Conservation (phyloP, 2,888 invertebrate species). For the Drosophila eohydei region DNA sequence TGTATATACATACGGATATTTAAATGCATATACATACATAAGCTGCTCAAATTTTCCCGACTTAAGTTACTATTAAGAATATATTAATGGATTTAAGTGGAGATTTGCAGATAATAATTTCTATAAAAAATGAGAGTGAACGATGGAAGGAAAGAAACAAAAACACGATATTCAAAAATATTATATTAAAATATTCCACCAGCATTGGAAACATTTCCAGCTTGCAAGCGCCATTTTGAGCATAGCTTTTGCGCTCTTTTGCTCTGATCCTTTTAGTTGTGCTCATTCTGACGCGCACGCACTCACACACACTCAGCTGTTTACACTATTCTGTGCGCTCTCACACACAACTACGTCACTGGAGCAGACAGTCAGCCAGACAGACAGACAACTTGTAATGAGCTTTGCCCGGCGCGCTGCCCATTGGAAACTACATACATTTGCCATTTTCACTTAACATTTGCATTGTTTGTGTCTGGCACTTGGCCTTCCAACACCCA, state of each 20-base stretch:
- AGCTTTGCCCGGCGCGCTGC: conserved; percentile 39
- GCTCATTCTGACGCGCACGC: not conserved
- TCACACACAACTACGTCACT: conserved; percentile 31
- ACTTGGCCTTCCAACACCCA: conserved; percentile 27
- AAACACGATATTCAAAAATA: not conserved
- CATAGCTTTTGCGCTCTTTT: conserved; percentile 2
- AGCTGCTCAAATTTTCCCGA: not conserved
- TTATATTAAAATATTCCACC: not conserved
- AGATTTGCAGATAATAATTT: not conserved
- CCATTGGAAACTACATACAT: conserved; percentile 37
- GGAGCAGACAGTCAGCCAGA: not conserved
- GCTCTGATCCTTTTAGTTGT: conserved; percentile 15
- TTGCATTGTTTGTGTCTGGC: conserved; percentile 31
- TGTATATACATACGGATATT: not conserved
- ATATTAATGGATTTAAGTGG: not conserved
- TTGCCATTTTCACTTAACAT: conserved; percentile 10
- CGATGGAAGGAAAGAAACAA: not conserved
- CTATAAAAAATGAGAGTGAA: not conserved
- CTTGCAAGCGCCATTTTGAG: not conserved
- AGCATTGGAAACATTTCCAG: not conserved
- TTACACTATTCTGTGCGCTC: not conserved
- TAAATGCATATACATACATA: not conserved
- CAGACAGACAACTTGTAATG: conserved; percentile 22
- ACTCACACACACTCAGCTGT: not conserved
- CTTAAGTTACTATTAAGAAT: not conserved